phyloP scores from a whole-genome alignment of 1,140 invertebrate genomes.

The Laupala kohalensis region DNA sequence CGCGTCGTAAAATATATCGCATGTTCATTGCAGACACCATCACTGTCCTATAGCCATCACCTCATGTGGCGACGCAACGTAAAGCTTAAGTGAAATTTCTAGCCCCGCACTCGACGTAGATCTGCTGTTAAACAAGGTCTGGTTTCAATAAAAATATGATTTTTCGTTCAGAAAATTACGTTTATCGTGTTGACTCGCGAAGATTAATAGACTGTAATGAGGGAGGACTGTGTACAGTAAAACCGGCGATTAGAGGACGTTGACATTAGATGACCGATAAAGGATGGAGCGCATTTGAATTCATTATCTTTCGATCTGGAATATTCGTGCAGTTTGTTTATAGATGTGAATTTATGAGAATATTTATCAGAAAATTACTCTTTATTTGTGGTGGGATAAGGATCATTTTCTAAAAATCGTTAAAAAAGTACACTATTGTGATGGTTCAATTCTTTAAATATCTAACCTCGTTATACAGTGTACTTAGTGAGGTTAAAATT shows the following conservation, averaged over 20 bases:
- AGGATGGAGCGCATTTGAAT: background rate
- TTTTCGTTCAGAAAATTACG: background rate
- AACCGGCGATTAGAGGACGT: background rate
- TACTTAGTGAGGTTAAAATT: background rate
- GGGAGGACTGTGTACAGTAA: background rate
- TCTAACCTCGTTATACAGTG: no score
- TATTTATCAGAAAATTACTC: background rate
- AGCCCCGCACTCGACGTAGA: background rate
- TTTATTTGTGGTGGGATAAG: background rate
- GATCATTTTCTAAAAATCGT: background rate
- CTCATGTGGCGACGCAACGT: no score
- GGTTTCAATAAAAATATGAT: background rate
- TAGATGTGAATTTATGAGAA: no score
- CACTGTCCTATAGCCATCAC: background rate
- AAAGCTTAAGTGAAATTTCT: background rate
- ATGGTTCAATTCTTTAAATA: no score
- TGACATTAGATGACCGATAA: background rate
- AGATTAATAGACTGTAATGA: background rate
- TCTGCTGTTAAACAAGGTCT: background rate
- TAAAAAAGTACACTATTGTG: background rate
- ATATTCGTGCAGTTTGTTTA: no score
- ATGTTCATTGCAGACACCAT: background rate
- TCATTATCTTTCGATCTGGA: background rate
- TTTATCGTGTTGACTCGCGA: background rate
- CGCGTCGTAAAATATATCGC: background rate